Conservation (phyloP, 2,113 vertebrate genomes). For the Anguilla japonica region DNA sequence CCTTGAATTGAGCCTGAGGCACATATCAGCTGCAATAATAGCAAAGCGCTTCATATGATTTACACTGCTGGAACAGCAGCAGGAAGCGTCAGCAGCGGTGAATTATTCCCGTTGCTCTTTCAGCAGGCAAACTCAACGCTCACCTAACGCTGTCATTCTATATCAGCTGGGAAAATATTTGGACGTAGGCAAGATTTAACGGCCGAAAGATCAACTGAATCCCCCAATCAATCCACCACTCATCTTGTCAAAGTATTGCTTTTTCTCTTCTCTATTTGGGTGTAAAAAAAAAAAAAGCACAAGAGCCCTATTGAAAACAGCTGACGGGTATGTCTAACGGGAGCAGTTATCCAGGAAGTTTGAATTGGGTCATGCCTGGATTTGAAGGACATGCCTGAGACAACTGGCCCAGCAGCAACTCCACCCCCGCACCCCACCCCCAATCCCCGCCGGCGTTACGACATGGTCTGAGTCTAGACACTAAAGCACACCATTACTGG, state of each 20-base stretch:
- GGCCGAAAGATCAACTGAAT: neutral
- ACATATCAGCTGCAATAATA: neutral
- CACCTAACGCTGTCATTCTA: neutral
- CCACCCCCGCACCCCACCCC: constrained; percentile 6
- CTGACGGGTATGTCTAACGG: constrained; percentile 24
- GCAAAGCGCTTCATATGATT: neutral
- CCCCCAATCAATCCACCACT: neutral
- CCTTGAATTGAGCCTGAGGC: neutral
- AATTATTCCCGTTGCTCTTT: neutral
- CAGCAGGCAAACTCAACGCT: too few relatives aligned
- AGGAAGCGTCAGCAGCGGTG: neutral
- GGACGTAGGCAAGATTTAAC: neutral
- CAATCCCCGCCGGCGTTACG: constrained; percentile 31
- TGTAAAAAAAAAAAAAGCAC: constrained; percentile 3
- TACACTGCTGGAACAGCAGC: neutral
- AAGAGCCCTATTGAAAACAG: constrained; percentile 13
- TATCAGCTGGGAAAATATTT: neutral
- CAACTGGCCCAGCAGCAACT: constrained; percentile 33
- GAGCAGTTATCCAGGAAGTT: constrained; percentile 4
- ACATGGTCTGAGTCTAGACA: constrained; percentile 59
- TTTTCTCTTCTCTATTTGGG: neutral
- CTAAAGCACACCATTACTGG: constrained; percentile 45
- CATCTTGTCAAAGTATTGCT: neutral
- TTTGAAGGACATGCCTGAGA: constrained; percentile 31
- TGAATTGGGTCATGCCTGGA: constrained; percentile 37